Evolutionary conservation across 2,888 invertebrate genomes (phyloP).

Genomic region (Diarsia rubi): DNA sequence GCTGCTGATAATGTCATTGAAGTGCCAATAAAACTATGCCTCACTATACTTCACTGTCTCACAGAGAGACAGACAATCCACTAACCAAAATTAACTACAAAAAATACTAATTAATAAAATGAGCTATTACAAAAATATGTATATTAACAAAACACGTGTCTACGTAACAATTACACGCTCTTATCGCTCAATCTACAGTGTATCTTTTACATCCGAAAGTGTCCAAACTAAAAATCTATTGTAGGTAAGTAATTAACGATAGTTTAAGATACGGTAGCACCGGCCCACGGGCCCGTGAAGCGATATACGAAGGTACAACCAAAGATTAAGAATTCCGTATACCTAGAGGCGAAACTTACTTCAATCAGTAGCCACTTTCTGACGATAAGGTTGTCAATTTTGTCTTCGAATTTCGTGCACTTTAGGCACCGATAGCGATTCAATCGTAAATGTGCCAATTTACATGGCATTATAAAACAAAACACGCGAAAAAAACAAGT

Average conservation of each 20-base stretch:
- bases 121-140: slow-evolving; percentile 34
- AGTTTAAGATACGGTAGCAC: slow-evolving; percentile 56
- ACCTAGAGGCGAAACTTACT: slow-evolving; percentile 20
- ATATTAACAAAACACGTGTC: slow-evolving; percentile 35
- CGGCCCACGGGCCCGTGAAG: slow-evolving; percentile 51
- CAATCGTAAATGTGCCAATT: background rate
- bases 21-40: background rate
- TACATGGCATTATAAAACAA: background rate
- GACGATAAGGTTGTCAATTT: background rate
- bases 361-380: background rate
- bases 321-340: slow-evolving; percentile 27
- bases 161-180: slow-evolving; percentile 40
- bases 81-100: background rate
- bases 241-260: slow-evolving; percentile 57
- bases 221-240: slow-evolving; percentile 49
- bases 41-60: background rate
- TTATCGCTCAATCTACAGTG: slow-evolving; percentile 50
- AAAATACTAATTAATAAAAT: background rate
- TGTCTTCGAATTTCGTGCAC: background rate
- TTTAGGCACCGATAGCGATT: background rate
- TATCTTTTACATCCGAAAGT: slow-evolving; percentile 56
- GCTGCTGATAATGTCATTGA: background rate
- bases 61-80: background rate
- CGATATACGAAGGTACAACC: slow-evolving; percentile 39
- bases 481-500: background rate